phyloP scores from a whole-genome alignment of 2,888 invertebrate genomes.

The Drosophila ezoana region DNA sequence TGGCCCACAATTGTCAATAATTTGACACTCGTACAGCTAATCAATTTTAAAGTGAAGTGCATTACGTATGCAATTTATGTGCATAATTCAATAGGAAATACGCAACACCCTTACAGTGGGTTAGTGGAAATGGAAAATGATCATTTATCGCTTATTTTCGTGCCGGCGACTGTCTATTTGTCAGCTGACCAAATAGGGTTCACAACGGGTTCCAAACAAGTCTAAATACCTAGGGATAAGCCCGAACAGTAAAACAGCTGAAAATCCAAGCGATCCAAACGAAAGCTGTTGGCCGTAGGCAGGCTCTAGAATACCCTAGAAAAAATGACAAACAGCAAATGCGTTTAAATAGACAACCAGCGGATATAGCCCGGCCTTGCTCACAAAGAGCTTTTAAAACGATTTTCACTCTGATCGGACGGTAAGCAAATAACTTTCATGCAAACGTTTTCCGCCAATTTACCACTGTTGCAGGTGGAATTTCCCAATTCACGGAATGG shows the following conservation, averaged over 20 bases:
- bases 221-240: conserved; percentile 17
- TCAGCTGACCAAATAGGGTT: conserved; percentile 35
- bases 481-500: no score
- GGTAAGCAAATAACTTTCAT: no score
- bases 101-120: conserved; percentile 9
- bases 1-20: conserved; percentile 57
- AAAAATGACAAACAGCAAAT: not conserved
- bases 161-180: conserved; percentile 26
- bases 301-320: conserved; percentile 2
- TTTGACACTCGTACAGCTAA: conserved; percentile 32
- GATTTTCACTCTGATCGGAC: no score
- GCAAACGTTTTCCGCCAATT: no score
- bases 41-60: not conserved
- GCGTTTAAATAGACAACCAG: no score
- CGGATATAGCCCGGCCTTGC: no score
- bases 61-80: conserved; percentile 9
- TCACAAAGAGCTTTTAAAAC: no score
- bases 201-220: conserved; percentile 22
- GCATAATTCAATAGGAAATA: conserved; percentile 14
- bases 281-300: not conserved
- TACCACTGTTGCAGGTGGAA: no score
- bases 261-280: conserved; percentile 12
- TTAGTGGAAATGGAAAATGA: conserved; percentile 31
- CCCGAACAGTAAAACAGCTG: conserved; percentile 9
- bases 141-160: conserved; percentile 21